These are phyloP conservation scores for Loxodonta africana DNA, from an alignment of 2,113 vertebrate species.

Conservation along the genomic window DNA sequence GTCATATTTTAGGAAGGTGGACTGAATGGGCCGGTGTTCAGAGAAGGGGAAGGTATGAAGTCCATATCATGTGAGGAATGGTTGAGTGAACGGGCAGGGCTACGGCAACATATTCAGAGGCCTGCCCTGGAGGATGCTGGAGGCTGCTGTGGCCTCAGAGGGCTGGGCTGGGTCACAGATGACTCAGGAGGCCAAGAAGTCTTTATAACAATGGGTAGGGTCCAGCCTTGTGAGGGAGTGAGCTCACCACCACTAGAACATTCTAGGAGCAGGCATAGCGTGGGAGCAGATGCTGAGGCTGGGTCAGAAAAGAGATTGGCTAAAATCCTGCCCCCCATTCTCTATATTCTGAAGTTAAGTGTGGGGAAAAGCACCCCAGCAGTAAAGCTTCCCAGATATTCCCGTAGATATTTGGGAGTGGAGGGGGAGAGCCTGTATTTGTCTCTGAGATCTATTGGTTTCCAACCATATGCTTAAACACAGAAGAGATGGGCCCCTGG, in stretches of 20 bases:
- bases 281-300: not conserved
- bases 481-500: not conserved
- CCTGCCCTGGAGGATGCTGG: not conserved
- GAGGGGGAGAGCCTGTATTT: not conserved
- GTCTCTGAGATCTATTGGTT: not conserved
- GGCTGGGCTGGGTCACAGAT: not conserved
- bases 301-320: not conserved
- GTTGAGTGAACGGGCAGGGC: not conserved
- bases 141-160: not conserved
- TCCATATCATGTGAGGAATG: fast-evolving
- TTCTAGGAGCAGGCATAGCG: not conserved
- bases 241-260: not conserved
- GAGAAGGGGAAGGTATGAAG: not conserved
- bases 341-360: not conserved
- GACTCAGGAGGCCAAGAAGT: not conserved
- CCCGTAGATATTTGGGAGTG: not conserved
- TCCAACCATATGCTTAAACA: not conserved
- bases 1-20: not conserved
- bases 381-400: not conserved
- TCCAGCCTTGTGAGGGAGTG: not conserved
- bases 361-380: not conserved
- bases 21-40: not conserved
- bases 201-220: not conserved
- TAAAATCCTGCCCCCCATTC: not conserved
- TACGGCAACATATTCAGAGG: not conserved